phyloP scores from a whole-genome alignment of 2,888 invertebrate species.

The Leptopilina drosophilae region DNA sequence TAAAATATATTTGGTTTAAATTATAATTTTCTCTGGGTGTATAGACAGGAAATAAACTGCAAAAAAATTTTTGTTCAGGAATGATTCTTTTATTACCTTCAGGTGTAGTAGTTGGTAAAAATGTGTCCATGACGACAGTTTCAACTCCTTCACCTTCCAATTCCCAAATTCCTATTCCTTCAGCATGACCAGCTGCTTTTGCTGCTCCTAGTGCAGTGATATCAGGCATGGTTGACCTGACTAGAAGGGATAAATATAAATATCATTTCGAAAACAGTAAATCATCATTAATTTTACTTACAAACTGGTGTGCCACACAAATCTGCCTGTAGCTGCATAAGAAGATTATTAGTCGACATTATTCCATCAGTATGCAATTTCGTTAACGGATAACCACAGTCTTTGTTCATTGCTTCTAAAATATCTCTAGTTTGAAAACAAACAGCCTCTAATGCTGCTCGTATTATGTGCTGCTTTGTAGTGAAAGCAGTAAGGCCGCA shows the following conservation, averaged over 20 bases:
- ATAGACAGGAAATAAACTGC: no score
- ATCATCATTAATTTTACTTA: conserved; percentile 76
- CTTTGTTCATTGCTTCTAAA: conserved; percentile 95
- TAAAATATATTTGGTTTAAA: no score
- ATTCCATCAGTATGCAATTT: conserved; percentile 96
- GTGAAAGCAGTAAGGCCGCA: conserved; percentile 96
- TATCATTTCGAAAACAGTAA: background rate
- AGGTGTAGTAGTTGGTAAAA: conserved; percentile 88
- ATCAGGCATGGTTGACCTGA: conserved; percentile 90
- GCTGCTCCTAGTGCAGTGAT: conserved; percentile 96
- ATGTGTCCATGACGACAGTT: conserved; percentile 84
- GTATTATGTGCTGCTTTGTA: conserved; percentile 93
- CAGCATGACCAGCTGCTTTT: conserved; percentile 91
- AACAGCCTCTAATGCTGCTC: conserved; percentile 96
- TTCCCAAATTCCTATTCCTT: conserved; percentile 85
- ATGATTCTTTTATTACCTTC: conserved; percentile 79
- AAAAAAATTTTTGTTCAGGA: no score
- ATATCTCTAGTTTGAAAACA: conserved; percentile 98
- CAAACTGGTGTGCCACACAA: conserved; percentile 94
- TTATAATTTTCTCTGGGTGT: no score
- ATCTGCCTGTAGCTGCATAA: conserved; percentile 98
- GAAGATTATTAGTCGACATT: conserved; percentile 91
- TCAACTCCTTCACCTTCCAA: conserved; percentile 81
- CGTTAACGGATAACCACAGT: conserved; percentile 89
- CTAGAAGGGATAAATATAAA: conserved; percentile 71